phyloP scores from a whole-genome alignment of 1,140 invertebrate species.

The Contarinia nasturtii region DNA sequence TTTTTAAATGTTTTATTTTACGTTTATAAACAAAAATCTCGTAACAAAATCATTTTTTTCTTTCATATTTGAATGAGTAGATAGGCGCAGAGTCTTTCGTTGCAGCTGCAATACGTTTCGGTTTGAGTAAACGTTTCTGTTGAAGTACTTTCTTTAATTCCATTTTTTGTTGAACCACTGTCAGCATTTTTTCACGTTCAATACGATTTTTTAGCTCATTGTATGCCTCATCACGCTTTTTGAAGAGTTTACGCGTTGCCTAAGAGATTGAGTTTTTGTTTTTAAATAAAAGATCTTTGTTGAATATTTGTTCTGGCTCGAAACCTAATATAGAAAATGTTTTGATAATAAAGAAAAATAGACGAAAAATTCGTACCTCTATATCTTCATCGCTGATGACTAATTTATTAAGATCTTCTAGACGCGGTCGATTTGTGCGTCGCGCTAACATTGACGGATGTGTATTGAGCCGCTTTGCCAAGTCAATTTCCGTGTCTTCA shows the following conservation, averaged over 20 bases:
- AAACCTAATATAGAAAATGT: not conserved
- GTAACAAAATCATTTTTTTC: constrained; percentile 44
- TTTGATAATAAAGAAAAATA: not conserved
- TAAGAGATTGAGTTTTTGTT: not conserved
- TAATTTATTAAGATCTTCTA: constrained; percentile 37
- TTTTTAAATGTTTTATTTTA: too few relatives aligned
- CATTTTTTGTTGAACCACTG: constrained; percentile 66
- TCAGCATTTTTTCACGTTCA: constrained; percentile 61
- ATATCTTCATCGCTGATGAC: constrained; percentile 34
- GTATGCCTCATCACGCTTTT: constrained; percentile 45
- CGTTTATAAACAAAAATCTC: not conserved
- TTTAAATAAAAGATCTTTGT: not conserved
- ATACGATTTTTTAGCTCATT: constrained; percentile 64
- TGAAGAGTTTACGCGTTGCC: constrained; percentile 30
- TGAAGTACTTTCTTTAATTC: constrained; percentile 54
- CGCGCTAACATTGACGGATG: constrained; percentile 47
- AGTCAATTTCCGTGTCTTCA: constrained; percentile 43
- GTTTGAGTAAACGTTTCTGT: constrained; percentile 42
- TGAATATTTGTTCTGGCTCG: not conserved
- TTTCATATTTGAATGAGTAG: constrained; percentile 69
- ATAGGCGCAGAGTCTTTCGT: constrained; percentile 54
- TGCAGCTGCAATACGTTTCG: constrained; percentile 41
- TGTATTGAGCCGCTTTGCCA: constrained; percentile 52
- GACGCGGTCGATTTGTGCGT: constrained; percentile 44
- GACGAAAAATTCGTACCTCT: constrained; percentile 13